Evolutionary conservation across 2,888 invertebrate genomes (phyloP).

Genomic region (Selenia dentaria): DNA sequence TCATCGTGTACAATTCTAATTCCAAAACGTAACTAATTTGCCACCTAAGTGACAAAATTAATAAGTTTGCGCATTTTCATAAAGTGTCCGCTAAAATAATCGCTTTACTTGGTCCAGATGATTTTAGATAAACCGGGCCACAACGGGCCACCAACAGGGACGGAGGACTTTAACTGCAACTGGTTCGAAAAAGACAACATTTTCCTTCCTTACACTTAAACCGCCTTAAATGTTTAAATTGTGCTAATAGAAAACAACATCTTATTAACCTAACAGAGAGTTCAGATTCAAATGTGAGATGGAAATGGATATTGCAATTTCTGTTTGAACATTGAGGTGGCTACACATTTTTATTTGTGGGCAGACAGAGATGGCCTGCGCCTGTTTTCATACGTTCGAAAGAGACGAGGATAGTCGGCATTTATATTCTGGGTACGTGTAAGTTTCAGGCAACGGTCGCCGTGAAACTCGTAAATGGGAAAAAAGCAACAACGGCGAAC

Average conservation of each 20-base stretch:
- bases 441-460: slow-evolving; percentile 85
- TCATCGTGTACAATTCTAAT: slow-evolving; percentile 25
- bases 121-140: slow-evolving; percentile 74
- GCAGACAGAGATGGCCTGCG: slow-evolving; percentile 60
- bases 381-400: slow-evolving; percentile 44
- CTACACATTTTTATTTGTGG: slow-evolving; percentile 82
- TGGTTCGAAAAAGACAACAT: slow-evolving; percentile 83
- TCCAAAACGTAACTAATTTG: slow-evolving; percentile 46
- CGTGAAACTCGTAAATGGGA: slow-evolving; percentile 85
- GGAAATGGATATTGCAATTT: slow-evolving; percentile 74
- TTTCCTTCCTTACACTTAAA: slow-evolving; percentile 55
- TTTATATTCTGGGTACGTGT: slow-evolving; percentile 84
- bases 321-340: slow-evolving; percentile 75
- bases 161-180: slow-evolving; percentile 79
- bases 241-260: slow-evolving; percentile 39
- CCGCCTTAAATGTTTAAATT: slow-evolving; percentile 45
- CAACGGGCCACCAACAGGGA: slow-evolving; percentile 72
- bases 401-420: slow-evolving; percentile 65
- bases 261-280: slow-evolving; percentile 45
- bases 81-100: slow-evolving; percentile 70
- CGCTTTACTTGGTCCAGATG: slow-evolving; percentile 79
- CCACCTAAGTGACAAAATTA: slow-evolving; percentile 60
- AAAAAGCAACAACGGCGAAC: slow-evolving; percentile 83
- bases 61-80: slow-evolving; percentile 76
- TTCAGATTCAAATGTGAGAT: slow-evolving; percentile 44